Percentiles rank a stretch among this genome's conserved stretches.
Conservation (phyloP, 2,888 invertebrate genomes). For the Agrotis puta region DNA sequence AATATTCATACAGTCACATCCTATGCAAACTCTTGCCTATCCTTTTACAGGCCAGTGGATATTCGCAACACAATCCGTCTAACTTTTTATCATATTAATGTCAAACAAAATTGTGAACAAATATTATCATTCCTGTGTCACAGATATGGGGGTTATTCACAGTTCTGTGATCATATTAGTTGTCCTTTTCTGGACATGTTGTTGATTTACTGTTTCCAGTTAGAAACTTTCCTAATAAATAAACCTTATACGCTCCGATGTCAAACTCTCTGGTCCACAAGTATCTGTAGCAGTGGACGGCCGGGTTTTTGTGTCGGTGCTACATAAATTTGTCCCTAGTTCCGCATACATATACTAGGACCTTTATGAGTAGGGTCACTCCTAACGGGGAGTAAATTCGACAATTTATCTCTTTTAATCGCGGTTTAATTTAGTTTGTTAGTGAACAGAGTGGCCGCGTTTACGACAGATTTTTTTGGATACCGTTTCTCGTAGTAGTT, state of each 20-base stretch:
- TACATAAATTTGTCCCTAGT: constrained; percentile 86
- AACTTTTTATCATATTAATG: constrained; percentile 72
- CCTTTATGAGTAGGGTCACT: constrained; percentile 87
- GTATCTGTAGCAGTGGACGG: constrained; percentile 82
- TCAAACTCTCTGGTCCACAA: constrained; percentile 86
- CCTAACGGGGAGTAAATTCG: constrained; percentile 79
- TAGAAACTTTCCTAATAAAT: constrained; percentile 89
- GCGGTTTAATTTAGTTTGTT: constrained; percentile 82
- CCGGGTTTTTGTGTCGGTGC: constrained; percentile 83
- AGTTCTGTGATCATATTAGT: constrained; percentile 67
- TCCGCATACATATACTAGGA: constrained; percentile 81
- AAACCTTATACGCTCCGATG: constrained; percentile 87
- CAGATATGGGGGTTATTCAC: constrained; percentile 64
- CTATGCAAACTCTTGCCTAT: constrained; percentile 58
- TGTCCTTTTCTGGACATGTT: constrained; percentile 75
- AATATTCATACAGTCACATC: constrained; percentile 66
- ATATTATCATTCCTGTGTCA: constrained; percentile 72
- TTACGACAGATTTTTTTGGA: constrained; percentile 51
- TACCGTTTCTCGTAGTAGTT: constrained; percentile 18
- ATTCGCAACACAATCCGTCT: constrained; percentile 65
- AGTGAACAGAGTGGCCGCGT: constrained; percentile 58
- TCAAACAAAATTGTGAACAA: constrained; percentile 70
- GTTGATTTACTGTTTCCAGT: constrained; percentile 87
- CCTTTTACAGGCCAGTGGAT: constrained; percentile 66
- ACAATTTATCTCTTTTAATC: constrained; percentile 87